These are phyloP conservation scores for Tetrao urogallus DNA, from an alignment of 2,113 vertebrate species.

Conservation along the genomic window DNA sequence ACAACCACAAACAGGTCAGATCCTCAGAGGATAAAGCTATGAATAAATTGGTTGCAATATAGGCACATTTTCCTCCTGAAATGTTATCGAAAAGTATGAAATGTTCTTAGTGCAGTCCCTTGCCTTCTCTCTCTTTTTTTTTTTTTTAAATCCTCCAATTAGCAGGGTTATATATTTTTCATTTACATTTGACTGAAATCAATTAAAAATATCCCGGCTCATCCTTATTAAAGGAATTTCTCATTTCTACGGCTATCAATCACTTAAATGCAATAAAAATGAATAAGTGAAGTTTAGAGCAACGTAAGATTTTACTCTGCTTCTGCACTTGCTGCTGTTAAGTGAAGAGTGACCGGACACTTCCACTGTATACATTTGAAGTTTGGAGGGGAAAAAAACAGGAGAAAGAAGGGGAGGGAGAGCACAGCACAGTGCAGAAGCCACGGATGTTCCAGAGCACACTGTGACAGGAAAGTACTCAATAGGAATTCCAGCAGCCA, in stretches of 20 bases:
- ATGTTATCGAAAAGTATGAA: neutral
- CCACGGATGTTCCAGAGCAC: slow-evolving; percentile 55
- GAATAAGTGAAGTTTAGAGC: neutral
- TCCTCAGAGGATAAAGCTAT: slow-evolving; percentile 8
- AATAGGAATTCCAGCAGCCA: slow-evolving; percentile 69
- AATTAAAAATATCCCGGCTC: neutral
- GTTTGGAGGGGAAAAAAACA: neutral
- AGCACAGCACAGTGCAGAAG: slow-evolving; percentile 38
- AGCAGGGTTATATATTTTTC: neutral
- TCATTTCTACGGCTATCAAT: neutral
- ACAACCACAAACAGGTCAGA: slow-evolving; percentile 45
- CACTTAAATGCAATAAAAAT: slow-evolving; percentile 41
- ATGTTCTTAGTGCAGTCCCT: neutral
- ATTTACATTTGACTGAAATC: neutral
- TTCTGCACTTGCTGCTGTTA: slow-evolving; percentile 8
- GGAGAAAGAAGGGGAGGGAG: neutral
- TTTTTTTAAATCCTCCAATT: neutral
- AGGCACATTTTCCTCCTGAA: neutral
- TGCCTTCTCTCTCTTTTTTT: neutral
- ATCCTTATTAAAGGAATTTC: slow-evolving; percentile 14
- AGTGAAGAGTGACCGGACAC: neutral
- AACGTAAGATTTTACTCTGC: neutral
- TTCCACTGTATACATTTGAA: slow-evolving; percentile 34
- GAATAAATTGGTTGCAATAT: slow-evolving; percentile 21
- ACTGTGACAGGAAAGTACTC: slow-evolving; percentile 59